These are phyloP conservation scores for Drosophila percnosoma DNA, from an alignment of 2,888 invertebrate genomes.

Conservation along the genomic window DNA sequence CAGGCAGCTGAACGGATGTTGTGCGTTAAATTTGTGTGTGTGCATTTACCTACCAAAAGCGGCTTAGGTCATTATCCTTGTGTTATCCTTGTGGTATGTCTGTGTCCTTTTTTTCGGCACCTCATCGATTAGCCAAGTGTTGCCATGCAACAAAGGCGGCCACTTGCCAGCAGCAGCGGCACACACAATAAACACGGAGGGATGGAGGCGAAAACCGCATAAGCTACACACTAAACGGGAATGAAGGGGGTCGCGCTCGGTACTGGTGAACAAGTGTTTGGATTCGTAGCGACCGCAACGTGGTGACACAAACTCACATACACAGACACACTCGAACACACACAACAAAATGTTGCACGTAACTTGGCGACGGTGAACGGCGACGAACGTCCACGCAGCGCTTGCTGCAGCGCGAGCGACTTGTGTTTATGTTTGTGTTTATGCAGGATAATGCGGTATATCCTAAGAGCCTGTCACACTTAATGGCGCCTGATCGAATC, in stretches of 20 bases:
- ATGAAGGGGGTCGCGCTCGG: background rate
- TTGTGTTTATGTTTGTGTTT: slow-evolving; percentile 38
- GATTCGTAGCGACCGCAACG: slow-evolving; percentile 50
- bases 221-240: slow-evolving; percentile 36
- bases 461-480: slow-evolving; percentile 34
- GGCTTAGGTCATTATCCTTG: slow-evolving; percentile 75
- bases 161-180: slow-evolving; percentile 65
- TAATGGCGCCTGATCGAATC: slow-evolving; percentile 13
- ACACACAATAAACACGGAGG: slow-evolving; percentile 44
- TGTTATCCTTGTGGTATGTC: slow-evolving; percentile 72
- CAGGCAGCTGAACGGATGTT: slow-evolving; percentile 37
- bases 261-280: slow-evolving; percentile 19
- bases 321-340: slow-evolving; percentile 26
- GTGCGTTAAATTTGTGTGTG: slow-evolving; percentile 14
- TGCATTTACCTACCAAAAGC: slow-evolving; percentile 49
- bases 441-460: slow-evolving; percentile 61
- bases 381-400: slow-evolving; percentile 9
- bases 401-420: background rate
- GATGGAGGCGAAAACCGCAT: slow-evolving; percentile 54
- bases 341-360: slow-evolving; percentile 51
- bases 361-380: slow-evolving; percentile 43
- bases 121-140: slow-evolving; percentile 82
- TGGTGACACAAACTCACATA: slow-evolving; percentile 45
- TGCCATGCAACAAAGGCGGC: slow-evolving; percentile 75
- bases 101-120: slow-evolving; percentile 67